Evolutionary conservation across 2,888 invertebrate species (phyloP).

Genomic region (Ichneumoninae sp.): DNA sequence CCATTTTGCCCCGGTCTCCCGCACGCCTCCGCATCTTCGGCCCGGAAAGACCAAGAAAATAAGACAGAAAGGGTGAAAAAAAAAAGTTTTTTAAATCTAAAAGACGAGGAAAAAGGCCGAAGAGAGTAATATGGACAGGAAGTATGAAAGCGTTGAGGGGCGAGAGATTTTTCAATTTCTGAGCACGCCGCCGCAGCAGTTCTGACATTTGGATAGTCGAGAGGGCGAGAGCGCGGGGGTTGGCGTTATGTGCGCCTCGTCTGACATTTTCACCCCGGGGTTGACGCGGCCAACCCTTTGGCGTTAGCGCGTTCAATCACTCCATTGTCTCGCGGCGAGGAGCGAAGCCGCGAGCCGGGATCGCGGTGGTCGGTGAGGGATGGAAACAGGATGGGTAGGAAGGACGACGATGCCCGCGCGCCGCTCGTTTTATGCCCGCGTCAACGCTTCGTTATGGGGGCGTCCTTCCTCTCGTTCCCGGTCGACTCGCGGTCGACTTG

Average conservation of each 20-base stretch:
- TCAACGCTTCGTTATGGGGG: conserved; percentile 82
- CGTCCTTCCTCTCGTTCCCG: conserved; percentile 51
- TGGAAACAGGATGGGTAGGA: neutral
- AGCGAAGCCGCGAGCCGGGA: conserved; percentile 34
- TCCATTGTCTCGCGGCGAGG: conserved; percentile 79
- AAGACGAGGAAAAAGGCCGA: conserved; percentile 35
- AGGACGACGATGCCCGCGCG: conserved; percentile 64
- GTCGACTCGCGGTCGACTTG: conserved; percentile 76
- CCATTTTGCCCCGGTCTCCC: too few species aligned
- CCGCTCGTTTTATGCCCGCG: conserved; percentile 82
- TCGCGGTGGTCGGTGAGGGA: neutral
- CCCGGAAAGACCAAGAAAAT: neutral
- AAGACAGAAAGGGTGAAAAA: too few species aligned
- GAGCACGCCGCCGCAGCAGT: conserved; percentile 50
- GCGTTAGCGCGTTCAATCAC: conserved; percentile 82
- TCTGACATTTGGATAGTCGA: conserved; percentile 66
- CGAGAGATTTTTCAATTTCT: conserved; percentile 64
- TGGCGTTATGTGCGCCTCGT: conserved; percentile 61
- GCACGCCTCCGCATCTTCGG: too few species aligned
- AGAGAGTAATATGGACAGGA: conserved; percentile 68
- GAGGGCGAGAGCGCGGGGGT: conserved; percentile 44
- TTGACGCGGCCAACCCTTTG: conserved; percentile 82
- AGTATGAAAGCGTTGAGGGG: conserved; percentile 52
- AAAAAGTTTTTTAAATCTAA: conserved; percentile 19
- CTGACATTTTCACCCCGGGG: conserved; percentile 83